Evolutionary conservation across 2,888 invertebrate species (phyloP), one percentile per base, ranked within the genome.

Genomic region (Coremacera marginata): DNA sequence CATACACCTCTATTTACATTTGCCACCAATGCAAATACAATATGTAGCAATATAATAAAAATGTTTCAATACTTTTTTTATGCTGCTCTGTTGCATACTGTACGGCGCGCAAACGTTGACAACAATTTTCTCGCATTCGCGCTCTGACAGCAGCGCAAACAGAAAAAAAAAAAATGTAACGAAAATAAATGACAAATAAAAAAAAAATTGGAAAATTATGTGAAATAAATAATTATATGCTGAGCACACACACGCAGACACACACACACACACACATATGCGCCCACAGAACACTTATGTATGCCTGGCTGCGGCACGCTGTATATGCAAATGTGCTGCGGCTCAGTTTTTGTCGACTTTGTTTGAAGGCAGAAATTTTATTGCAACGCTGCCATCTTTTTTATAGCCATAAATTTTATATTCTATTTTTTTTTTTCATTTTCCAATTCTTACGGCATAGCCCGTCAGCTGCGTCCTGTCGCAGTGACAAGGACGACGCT

Each of bases 391-490:
- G 80, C 81, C 83, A 83, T 85, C 83, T 84, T 83, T 78, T 76
- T 25, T 37, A 22, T 22, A 14, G 8, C 22, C 19, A 22, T 67
- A 67, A 44, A 44, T 44, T 14, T 67, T 25, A 22, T 22, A 44
- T 78, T 80, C 76, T 55, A 60, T 60, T 55, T 55, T 55, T 22
- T 8, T 52, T 57, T 62, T 14, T 68, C 51, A n/a, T 68, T 72
- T 14, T 52, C 62, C 27, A 62, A 19, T n/a, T 22, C 22, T 55
- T 70, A 65, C 76, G 44, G 49, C 83, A 84, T 86, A 1, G 44
- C 44, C 44, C 84, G 85, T 85, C 85, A 86, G 86, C 86, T 85
- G 86, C 86, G 86, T 82, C 62, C 72, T 68, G 68, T 51, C 49
- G 51, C 68, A n/a, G 8, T 22, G 51, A 34, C 60, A 60, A 60